These are phyloP conservation scores for Proteles cristata DNA, from an alignment of 2,113 vertebrate genomes.

Conservation along the genomic window DNA sequence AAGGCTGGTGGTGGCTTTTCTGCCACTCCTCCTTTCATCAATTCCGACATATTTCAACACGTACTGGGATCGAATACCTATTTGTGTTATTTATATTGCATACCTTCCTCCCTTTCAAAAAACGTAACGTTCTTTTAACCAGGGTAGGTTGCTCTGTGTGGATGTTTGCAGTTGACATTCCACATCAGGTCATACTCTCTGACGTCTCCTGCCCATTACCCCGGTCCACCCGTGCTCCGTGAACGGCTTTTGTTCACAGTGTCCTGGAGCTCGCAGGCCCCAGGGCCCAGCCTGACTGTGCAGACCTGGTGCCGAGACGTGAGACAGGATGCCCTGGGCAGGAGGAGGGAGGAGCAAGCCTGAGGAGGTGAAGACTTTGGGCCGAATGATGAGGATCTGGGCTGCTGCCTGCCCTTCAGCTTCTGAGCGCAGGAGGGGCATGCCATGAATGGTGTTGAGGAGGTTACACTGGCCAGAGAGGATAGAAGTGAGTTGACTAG, in stretches of 20 bases:
- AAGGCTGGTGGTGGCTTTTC: not conserved
- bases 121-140: not conserved
- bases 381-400: not conserved
- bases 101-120: not conserved
- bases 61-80: not conserved
- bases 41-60: not conserved
- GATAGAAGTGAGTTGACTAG: not conserved
- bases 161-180: not conserved
- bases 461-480: not conserved
- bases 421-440: not conserved
- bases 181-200: not conserved
- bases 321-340: too few relatives aligned
- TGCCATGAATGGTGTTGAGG: not conserved
- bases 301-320: not conserved
- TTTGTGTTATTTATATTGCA: not conserved
- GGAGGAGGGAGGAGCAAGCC: not conserved
- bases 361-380: not conserved
- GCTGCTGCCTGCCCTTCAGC: not conserved
- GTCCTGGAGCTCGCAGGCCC: not conserved
- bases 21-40: not conserved
- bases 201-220: not conserved
- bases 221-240: not conserved
- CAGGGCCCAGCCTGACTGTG: not conserved
- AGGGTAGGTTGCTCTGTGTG: not conserved
- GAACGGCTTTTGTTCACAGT: not conserved